Conservation (phyloP, 2,888 invertebrate genomes). For the Pseudococcus jackbeardsleyi region DNA sequence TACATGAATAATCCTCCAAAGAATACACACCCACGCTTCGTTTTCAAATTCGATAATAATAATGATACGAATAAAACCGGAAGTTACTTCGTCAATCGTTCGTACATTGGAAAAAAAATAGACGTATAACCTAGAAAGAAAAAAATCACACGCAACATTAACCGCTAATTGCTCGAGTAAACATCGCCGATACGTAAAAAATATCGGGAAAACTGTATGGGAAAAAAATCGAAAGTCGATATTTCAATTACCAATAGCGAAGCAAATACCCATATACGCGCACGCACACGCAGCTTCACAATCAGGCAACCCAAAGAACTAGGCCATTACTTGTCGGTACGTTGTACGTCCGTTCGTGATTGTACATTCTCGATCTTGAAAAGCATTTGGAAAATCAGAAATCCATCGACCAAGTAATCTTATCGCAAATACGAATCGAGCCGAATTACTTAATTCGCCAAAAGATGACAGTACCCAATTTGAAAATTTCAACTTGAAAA, state of each 20-base stretch:
- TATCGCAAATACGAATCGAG: background rate
- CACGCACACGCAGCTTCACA: background rate
- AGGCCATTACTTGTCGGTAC: background rate
- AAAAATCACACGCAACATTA: conserved; percentile 1
- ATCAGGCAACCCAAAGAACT: background rate
- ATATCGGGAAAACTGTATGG: background rate
- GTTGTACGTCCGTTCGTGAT: background rate
- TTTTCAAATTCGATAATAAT: background rate
- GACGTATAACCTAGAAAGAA: background rate
- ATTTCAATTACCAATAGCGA: background rate
- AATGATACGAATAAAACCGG: background rate
- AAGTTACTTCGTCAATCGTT: background rate
- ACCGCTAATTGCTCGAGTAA: conserved; percentile 23
- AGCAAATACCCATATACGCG: background rate
- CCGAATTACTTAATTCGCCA: background rate
- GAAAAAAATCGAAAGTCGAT: conserved; percentile 12
- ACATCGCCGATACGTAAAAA: background rate
- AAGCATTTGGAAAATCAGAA: background rate
- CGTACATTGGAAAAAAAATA: background rate
- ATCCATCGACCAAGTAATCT: background rate
- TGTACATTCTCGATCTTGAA: background rate
- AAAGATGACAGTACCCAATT: background rate
- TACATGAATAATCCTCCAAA: background rate
- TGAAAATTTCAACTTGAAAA: background rate
- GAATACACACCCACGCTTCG: background rate